Percentiles rank a stretch among this genome's conserved stretches.
Evolutionary conservation across 1,140 invertebrate genomes (phyloP).

Genomic region (Diprion similis): DNA sequence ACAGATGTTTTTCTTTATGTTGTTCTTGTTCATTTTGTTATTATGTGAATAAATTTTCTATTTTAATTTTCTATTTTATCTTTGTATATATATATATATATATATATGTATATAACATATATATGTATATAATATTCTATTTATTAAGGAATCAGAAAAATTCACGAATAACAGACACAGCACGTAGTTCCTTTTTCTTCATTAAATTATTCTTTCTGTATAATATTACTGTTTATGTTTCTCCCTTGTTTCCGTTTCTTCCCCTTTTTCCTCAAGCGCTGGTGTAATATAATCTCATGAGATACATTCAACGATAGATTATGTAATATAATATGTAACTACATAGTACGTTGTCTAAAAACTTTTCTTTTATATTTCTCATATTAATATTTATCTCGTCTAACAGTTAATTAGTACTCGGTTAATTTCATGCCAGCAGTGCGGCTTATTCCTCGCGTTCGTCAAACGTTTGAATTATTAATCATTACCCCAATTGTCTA

Average conservation of each 20-base stretch:
- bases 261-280: not conserved
- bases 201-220: constrained; percentile 1
- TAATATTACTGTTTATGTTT: not conserved
- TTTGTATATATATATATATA: too few relatives aligned
- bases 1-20: not conserved
- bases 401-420: not conserved
- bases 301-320: constrained; percentile 7
- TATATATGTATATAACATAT: not conserved
- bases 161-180: constrained; percentile 7
- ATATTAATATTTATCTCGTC: not conserved
- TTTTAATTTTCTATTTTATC: too few relatives aligned
- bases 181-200: not conserved
- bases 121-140: too few relatives aligned
- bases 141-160: not conserved
- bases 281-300: constrained; percentile 5
- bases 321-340: not conserved
- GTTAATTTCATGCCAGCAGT: constrained; percentile 2
- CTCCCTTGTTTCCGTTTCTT: too few relatives aligned
- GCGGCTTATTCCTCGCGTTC: not conserved
- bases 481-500: too few relatives aligned
- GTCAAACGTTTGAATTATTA: not conserved
- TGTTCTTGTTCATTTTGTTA: not conserved
- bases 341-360: not conserved
- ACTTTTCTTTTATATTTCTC: not conserved
- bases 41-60: not conserved